Percentiles rank a stretch among this genome's conserved stretches.
Evolutionary conservation across 1,140 invertebrate genomes (phyloP).

Genomic region (Bombus balteatus): DNA sequence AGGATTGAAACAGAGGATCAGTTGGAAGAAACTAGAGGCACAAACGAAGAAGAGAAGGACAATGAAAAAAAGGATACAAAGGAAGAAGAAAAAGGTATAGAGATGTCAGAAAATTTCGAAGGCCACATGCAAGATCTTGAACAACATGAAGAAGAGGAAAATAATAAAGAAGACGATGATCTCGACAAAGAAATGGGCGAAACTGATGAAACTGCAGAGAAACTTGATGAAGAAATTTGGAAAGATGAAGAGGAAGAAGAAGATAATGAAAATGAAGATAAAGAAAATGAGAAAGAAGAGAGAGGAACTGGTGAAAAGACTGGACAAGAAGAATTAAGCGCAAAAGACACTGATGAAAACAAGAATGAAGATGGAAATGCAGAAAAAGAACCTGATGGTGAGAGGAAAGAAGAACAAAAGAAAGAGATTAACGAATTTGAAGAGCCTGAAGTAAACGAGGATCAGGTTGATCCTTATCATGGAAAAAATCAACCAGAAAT

Average conservation of each 20-base stretch:
- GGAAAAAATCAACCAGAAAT: slow-evolving; percentile 89
- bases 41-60: slow-evolving; percentile 87
- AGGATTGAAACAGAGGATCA: slow-evolving; percentile 97
- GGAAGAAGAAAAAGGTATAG: slow-evolving; percentile 96
- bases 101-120: slow-evolving; percentile 97
- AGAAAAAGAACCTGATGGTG: slow-evolving; percentile 74
- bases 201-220: slow-evolving; percentile 91
- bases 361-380: slow-evolving; percentile 83
- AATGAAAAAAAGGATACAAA: slow-evolving; percentile 93
- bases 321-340: slow-evolving; percentile 84
- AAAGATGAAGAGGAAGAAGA: slow-evolving; percentile 91
- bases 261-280: slow-evolving; percentile 85
- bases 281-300: slow-evolving; percentile 84
- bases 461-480: slow-evolving; percentile 94
- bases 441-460: slow-evolving; percentile 90
- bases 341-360: slow-evolving; percentile 87
- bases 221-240: slow-evolving; percentile 93
- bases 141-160: slow-evolving; percentile 86
- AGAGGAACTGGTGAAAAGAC: slow-evolving; percentile 84
- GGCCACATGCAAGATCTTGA: slow-evolving; percentile 93
- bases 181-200: slow-evolving; percentile 98
- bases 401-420: slow-evolving; percentile 84
- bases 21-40: slow-evolving; percentile 92
- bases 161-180: slow-evolving; percentile 87
- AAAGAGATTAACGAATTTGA: slow-evolving; percentile 91